Evolutionary conservation across 2,888 invertebrate species (phyloP), one percentile per base, ranked within the genome.

Genomic region (Pseudococcus viburni): DNA sequence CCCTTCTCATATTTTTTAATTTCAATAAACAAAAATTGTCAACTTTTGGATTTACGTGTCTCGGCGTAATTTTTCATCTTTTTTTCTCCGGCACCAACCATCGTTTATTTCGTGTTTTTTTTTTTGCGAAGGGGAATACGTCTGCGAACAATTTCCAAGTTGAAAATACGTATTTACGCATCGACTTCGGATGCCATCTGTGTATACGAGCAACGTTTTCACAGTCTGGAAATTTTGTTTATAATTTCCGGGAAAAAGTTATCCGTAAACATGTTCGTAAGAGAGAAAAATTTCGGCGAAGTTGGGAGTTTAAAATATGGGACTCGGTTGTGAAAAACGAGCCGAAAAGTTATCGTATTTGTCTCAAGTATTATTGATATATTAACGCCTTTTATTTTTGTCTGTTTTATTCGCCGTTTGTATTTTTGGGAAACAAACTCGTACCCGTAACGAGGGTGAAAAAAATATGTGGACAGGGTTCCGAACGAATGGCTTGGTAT

Each of bases 341-440:
- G 73, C n/a, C 33, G 33, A 73, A 73, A 73, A 73, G 73, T 73
- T 73, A 73, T 73, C 73, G 73, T 73, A 73, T 73, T 73, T 73
- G 73, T 73, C 73, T 73, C 33, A 12, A 73, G 73, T 73, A 73
- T 73, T 73, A 73, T 73, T 73, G 73, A 73, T 73, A 73, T 73
- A 73, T 73, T 73, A 73, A 73, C 73, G 73, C 73, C 73, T 73
- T 73, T 73, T 73, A 73, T 73, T 73, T 73, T 73, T 73, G 33
- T 73, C 33, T 73, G 17, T 33, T 73, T 73, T 73, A 26, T 73
- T 33, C 73, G 6, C 4, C 33, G 33, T 15, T 33, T 12, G 11
- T 33, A 33, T 73, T 73, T 73, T 33, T 15, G 73, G 6, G 33
- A 73, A 73, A 73, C 33, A 73, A 73, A 73, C 26, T 33, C 39